A percentile compares a stretch with the other conserved stretches of the same genome.
These are phyloP conservation scores for Callionymus lyra DNA, from an alignment of 2,113 vertebrate species.

Conservation along the genomic window DNA sequence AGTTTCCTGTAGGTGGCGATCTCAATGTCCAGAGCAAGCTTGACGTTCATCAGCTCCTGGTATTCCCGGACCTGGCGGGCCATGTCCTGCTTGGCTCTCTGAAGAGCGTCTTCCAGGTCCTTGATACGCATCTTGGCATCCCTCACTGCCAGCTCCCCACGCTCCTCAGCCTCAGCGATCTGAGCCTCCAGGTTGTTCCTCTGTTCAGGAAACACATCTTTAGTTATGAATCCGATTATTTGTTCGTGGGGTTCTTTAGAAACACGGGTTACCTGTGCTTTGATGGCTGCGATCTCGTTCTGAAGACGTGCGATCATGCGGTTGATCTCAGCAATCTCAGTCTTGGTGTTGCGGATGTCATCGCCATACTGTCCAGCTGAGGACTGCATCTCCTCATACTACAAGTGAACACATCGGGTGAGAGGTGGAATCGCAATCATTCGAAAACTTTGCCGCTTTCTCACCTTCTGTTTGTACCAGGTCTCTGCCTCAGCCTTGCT, in stretches of 20 bases:
- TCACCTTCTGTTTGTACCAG: conserved; percentile 82
- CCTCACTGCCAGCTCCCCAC: conserved; percentile 79
- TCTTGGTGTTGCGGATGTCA: conserved; percentile 72
- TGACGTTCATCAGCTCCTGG: conserved; percentile 87
- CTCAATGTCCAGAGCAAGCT: conserved; percentile 87
- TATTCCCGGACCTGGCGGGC: conserved; percentile 79
- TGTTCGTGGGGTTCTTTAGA: background rate
- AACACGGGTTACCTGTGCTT: conserved; percentile 73
- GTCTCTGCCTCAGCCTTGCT: conserved; percentile 75
- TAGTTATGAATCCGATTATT: background rate
- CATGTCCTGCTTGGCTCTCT: conserved; percentile 85
- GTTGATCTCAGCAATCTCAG: conserved; percentile 79
- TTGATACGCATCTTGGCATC: conserved; percentile 74
- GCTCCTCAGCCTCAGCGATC: conserved; percentile 81
- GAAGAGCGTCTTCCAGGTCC: conserved; percentile 76
- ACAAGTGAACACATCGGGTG: background rate
- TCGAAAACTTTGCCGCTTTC: background rate
- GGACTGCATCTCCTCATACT: conserved; percentile 76
- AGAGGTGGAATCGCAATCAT: background rate
- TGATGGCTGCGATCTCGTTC: conserved; percentile 73
- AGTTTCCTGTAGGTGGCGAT: conserved; percentile 88
- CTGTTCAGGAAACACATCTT: conserved; percentile 42
- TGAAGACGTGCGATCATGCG: conserved; percentile 76
- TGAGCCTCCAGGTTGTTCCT: conserved; percentile 74
- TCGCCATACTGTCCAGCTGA: conserved; percentile 70